Evolutionary conservation across 2,888 invertebrate genomes (phyloP).

Genomic region (Apamea epomidion): DNA sequence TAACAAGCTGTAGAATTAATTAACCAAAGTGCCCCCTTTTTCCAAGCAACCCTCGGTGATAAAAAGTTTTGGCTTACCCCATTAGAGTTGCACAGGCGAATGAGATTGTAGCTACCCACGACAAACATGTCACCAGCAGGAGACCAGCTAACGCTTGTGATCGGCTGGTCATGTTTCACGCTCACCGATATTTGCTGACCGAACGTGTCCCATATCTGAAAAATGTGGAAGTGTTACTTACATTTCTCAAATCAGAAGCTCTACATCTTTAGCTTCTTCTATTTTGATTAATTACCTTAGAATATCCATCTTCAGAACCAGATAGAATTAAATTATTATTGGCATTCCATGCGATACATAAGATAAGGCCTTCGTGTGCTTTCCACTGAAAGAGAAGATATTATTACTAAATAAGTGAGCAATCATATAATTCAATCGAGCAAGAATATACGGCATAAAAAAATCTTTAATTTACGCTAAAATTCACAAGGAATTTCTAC

Average conservation of each 20-base stretch:
- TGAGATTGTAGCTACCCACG: conserved; percentile 97
- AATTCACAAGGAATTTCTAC: neutral
- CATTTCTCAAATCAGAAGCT: too few species aligned
- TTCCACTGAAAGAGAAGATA: conserved; percentile 93
- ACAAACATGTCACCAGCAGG: conserved; percentile 97
- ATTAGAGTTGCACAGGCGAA: conserved; percentile 97
- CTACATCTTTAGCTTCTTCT: too few species aligned
- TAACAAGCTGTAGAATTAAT: neutral
- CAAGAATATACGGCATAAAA: too few species aligned
- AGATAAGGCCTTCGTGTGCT: conserved; percentile 98
- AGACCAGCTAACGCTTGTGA: conserved; percentile 97
- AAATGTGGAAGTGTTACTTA: conserved; percentile 14
- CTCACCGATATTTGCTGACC: conserved; percentile 97
- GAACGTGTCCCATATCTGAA: conserved; percentile 96
- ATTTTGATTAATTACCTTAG: conserved; percentile 92
- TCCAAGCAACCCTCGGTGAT: neutral
- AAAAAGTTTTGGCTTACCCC: conserved; percentile 92
- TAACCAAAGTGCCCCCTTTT: neutral
- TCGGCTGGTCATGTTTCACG: conserved; percentile 96
- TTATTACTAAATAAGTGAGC: neutral
- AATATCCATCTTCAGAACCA: conserved; percentile 98
- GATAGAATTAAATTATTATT: conserved; percentile 97
- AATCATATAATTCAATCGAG: neutral
- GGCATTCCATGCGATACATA: conserved; percentile 98
- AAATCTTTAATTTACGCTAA: too few species aligned